These are phyloP conservation scores for Drosophila anomelani DNA, from an alignment of 2,888 invertebrate genomes.

Conservation along the genomic window DNA sequence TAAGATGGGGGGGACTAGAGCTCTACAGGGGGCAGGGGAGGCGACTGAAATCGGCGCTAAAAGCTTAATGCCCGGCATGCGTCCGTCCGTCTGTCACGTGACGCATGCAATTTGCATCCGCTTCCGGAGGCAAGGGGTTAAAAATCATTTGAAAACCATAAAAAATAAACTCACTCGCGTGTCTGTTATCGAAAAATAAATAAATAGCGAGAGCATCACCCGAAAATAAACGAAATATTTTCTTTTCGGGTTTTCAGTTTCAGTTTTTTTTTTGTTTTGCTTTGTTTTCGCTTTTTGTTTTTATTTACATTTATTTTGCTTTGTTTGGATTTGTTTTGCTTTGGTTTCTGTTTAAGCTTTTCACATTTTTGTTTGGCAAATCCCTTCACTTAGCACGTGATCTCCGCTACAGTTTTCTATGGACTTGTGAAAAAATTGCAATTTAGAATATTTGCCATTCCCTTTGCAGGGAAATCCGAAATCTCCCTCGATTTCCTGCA, in stretches of 20 bases:
- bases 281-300: not conserved
- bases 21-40: too few relatives aligned
- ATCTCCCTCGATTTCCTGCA: constrained; percentile 11
- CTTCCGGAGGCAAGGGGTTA: constrained; percentile 80
- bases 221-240: constrained; percentile 42
- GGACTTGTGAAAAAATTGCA: constrained; percentile 64
- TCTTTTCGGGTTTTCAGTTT: constrained; percentile 10
- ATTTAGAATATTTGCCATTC: constrained; percentile 79
- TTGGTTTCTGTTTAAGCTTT: constrained; percentile 71
- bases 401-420: constrained; percentile 30
- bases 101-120: constrained; percentile 84
- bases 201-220: constrained; percentile 59
- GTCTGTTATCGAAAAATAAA: constrained; percentile 74
- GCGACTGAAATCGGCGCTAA: constrained; percentile 56
- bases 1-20: not conserved
- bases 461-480: constrained; percentile 59
- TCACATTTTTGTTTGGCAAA: constrained; percentile 73
- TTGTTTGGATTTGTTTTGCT: constrained; percentile 40
- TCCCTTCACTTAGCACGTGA: constrained; percentile 70
- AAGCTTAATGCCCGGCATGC: constrained; percentile 72
- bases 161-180: constrained; percentile 75
- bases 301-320: constrained; percentile 15
- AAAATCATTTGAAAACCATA: constrained; percentile 82
- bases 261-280: constrained; percentile 16
- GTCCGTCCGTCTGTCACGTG: constrained; percentile 75